Evolutionary conservation across 2,797 vertebrate species (phyloP).

Genomic region (Microctenopoma steveboyesi): DNA sequence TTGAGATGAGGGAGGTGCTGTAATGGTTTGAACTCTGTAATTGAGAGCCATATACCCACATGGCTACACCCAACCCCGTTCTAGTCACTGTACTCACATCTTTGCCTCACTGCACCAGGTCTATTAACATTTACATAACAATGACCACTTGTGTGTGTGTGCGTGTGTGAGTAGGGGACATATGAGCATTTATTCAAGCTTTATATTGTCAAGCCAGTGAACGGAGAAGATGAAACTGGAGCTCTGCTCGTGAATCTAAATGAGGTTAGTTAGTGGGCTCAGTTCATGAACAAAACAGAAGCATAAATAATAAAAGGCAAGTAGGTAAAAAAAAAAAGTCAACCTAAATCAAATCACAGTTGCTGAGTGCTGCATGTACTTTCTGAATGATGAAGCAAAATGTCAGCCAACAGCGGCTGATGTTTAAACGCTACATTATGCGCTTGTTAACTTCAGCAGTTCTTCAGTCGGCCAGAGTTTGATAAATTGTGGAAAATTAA

Average conservation of each 20-base stretch:
- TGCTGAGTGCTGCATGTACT: not conserved
- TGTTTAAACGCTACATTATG: constrained; percentile 44
- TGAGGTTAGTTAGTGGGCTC: constrained; percentile 6
- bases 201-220: constrained; percentile 23
- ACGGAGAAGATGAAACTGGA: constrained; percentile 30
- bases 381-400: constrained; percentile 31
- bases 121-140: constrained; percentile 80
- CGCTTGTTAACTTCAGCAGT: constrained; percentile 53
- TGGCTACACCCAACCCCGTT: constrained; percentile 19
- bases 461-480: constrained; percentile 48
- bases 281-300: constrained; percentile 7
- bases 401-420: constrained; percentile 30
- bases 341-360: not conserved
- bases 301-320: not conserved
- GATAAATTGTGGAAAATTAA: constrained; percentile 66
- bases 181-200: constrained; percentile 22
- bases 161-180: not conserved
- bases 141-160: constrained; percentile 50
- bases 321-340: not conserved
- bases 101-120: constrained; percentile 51
- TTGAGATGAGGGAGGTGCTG: constrained; percentile 29
- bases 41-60: constrained; percentile 54
- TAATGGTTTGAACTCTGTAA: constrained; percentile 66
- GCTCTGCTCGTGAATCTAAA: constrained; percentile 33
- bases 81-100: constrained; percentile 40